A percentile compares a stretch with the other conserved stretches of the same genome.
These are phyloP conservation scores for Drosophila hydei DNA, from an alignment of 1,140 invertebrate genomes.

Conservation along the genomic window DNA sequence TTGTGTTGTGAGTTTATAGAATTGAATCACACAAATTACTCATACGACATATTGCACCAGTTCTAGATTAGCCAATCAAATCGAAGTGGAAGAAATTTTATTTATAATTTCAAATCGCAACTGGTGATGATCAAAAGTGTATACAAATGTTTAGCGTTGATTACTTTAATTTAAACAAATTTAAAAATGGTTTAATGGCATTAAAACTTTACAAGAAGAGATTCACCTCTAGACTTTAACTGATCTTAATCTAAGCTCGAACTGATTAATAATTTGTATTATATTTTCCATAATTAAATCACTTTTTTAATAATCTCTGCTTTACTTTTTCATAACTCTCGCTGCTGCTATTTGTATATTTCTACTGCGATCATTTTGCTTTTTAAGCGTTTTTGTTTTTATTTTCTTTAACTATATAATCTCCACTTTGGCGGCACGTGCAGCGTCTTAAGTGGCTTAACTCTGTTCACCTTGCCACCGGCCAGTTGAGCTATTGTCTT, in stretches of 20 bases:
- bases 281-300: not conserved
- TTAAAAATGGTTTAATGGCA: no score
- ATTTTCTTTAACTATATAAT: constrained; percentile 7
- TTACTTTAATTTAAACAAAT: no score
- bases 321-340: not conserved
- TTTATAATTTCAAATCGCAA: not conserved
- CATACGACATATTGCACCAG: constrained; percentile 26
- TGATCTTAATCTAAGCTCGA: no score
- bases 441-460: constrained; percentile 46
- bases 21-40: constrained; percentile 26
- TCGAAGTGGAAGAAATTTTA: not conserved
- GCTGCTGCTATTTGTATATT: not conserved
- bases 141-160: no score
- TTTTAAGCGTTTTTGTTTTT: not conserved
- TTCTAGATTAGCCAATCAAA: not conserved
- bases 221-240: no score
- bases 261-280: no score
- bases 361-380: not conserved
- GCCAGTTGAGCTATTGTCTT: constrained; percentile 38
- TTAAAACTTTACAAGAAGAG: no score
- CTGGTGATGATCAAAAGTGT: no score
- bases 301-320: not conserved
- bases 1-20: constrained; percentile 22
- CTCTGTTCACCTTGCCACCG: constrained; percentile 43
- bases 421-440: constrained; percentile 49